phyloP scores from a whole-genome alignment of 1,140 invertebrate genomes.

The Drosophila rufa region DNA sequence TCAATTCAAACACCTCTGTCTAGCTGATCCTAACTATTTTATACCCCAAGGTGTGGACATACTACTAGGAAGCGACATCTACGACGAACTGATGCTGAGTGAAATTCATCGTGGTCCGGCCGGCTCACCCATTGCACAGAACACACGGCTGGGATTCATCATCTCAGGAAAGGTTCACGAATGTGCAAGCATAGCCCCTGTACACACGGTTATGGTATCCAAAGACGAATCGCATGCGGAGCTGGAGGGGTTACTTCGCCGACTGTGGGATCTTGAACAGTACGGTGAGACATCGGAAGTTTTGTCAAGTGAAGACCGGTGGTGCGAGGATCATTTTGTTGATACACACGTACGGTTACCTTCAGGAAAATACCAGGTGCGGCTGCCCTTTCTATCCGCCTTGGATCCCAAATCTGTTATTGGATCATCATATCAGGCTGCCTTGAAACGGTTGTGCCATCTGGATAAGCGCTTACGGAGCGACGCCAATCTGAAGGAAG shows the following conservation, averaged over 20 bases:
- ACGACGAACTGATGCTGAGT: not conserved
- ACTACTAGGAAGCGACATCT: not conserved
- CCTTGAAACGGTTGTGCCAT: conserved; percentile 2
- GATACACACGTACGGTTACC: too few species aligned
- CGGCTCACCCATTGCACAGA: not conserved
- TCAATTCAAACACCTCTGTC: not conserved
- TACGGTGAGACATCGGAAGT: not conserved
- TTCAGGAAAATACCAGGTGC: not conserved
- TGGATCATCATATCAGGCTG: not conserved
- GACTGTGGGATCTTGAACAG: not conserved
- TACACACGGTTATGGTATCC: not conserved
- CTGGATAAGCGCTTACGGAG: conserved; percentile 1
- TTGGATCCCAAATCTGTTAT: not conserved
- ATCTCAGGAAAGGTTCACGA: not conserved
- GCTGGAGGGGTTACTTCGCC: not conserved
- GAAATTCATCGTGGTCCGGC: conserved; percentile 1
- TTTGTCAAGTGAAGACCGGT: not conserved
- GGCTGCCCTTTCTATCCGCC: not conserved
- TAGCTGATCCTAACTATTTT: conserved; percentile 3
- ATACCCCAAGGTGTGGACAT: not conserved
- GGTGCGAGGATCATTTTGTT: too few species aligned
- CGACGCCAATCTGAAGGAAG: not conserved
- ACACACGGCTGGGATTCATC: not conserved
- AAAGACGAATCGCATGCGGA: not conserved
- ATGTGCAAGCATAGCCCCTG: not conserved